Evolutionary conservation across 2,888 invertebrate species (phyloP).

Genomic region (Trissolcus brochymenae): DNA sequence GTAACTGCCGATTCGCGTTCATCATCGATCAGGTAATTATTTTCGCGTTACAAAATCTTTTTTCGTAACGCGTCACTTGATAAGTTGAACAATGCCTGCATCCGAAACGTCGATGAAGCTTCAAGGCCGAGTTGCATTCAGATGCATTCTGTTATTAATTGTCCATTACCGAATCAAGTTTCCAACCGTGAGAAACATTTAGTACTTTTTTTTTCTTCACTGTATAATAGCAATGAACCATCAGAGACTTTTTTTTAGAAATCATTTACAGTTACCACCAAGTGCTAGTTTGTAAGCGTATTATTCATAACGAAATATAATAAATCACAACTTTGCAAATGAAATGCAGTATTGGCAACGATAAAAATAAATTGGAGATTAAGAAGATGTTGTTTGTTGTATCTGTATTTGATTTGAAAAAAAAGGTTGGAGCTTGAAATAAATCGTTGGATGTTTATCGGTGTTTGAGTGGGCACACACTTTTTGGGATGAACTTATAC

Average conservation of each 20-base stretch:
- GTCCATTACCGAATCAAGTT: conserved; percentile 13
- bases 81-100: conserved; percentile 37
- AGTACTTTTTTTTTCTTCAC: neutral
- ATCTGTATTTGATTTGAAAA: neutral
- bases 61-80: conserved; percentile 49
- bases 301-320: no score
- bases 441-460: no score
- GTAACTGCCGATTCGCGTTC: conserved; percentile 47
- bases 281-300: no score
- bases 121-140: conserved; percentile 32
- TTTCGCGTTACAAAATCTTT: conserved; percentile 42
- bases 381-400: no score
- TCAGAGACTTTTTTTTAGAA: no score
- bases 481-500: conserved; percentile 23
- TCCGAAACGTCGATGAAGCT: conserved; percentile 43
- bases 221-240: no score
- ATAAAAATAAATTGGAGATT: no score
- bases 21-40: conserved; percentile 38
- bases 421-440: neutral
- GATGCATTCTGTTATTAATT: conserved; percentile 17
- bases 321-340: no score
- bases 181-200: neutral
- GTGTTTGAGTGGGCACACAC: conserved; percentile 1
- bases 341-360: no score
- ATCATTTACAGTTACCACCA: no score